phyloP scores from a whole-genome alignment of 2,113 vertebrate species.

The Tricholaema leucomelas region DNA sequence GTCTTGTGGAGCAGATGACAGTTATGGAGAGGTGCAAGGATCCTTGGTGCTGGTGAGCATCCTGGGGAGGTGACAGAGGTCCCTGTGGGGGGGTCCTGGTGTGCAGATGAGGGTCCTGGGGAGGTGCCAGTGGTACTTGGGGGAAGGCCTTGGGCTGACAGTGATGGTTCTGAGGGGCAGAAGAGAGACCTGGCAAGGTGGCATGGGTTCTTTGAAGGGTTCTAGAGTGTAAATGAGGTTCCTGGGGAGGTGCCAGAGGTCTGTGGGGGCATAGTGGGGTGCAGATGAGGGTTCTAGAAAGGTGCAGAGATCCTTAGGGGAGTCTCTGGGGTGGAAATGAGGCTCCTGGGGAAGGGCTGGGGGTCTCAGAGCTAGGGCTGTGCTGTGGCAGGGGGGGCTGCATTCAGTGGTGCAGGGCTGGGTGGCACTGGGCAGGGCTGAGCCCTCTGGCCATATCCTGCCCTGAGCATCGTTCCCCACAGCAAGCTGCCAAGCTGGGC shows the following conservation, averaged over 20 bases:
- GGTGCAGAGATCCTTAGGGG: neutral
- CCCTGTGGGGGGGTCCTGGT: no score
- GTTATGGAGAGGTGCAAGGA: no score
- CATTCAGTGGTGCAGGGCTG: neutral
- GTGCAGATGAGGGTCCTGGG: no score
- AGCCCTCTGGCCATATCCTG: neutral
- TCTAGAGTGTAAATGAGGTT: no score
- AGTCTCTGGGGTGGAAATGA: neutral
- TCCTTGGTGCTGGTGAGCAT: no score
- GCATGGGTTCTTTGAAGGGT: no score
- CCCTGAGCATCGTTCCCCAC: neutral
- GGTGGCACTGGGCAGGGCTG: neutral
- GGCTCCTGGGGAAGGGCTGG: no score
- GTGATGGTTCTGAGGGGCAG: fast-evolving
- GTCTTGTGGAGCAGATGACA: no score
- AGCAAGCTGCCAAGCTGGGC: constrained; percentile 81
- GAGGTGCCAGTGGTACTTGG: no score
- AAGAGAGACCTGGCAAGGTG: neutral
- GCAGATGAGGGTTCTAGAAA: neutral
- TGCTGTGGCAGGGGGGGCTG: neutral
- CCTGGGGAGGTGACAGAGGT: no score
- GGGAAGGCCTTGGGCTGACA: no score
- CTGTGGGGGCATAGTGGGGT: neutral
- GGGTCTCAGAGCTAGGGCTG: neutral
- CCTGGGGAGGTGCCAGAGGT: neutral